These are phyloP conservation scores for Drosophila trichaetosa DNA, from an alignment of 2,888 invertebrate species.

Conservation along the genomic window DNA sequence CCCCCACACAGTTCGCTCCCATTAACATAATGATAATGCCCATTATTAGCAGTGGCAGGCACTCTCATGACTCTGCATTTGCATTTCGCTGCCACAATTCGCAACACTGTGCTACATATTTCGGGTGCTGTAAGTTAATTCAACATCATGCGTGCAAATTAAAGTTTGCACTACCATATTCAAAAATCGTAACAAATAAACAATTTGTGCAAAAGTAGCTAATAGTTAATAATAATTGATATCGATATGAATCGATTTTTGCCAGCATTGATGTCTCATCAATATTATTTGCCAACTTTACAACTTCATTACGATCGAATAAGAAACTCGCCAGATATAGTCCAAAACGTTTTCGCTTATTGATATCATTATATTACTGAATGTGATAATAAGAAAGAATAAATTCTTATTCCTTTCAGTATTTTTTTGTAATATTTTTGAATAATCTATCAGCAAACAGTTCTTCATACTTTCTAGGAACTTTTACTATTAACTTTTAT, in stretches of 20 bases:
- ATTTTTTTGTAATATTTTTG: background rate
- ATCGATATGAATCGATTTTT: background rate
- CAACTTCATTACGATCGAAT: background rate
- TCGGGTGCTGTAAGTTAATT: background rate
- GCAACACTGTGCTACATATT: slow-evolving; percentile 41
- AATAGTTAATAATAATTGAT: background rate
- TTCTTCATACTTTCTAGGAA: background rate
- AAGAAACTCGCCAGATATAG: background rate
- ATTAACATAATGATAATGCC: slow-evolving; percentile 66
- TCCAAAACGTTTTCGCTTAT: background rate
- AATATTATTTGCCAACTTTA: background rate
- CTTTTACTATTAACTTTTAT: background rate
- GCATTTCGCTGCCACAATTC: slow-evolving; percentile 53
- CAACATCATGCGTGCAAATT: background rate
- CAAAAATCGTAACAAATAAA: background rate
- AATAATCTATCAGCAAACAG: background rate
- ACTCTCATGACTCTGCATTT: slow-evolving; percentile 68
- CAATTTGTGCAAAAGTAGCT: background rate
- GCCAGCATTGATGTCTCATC: too few relatives aligned
- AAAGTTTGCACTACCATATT: background rate
- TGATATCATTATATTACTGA: background rate
- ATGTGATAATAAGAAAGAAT: background rate
- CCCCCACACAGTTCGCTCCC: slow-evolving; percentile 24
- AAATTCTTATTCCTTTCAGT: background rate
- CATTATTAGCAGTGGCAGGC: slow-evolving; percentile 74